Evolutionary conservation across 2,888 invertebrate genomes (phyloP).

Genomic region (Netelia melanura): DNA sequence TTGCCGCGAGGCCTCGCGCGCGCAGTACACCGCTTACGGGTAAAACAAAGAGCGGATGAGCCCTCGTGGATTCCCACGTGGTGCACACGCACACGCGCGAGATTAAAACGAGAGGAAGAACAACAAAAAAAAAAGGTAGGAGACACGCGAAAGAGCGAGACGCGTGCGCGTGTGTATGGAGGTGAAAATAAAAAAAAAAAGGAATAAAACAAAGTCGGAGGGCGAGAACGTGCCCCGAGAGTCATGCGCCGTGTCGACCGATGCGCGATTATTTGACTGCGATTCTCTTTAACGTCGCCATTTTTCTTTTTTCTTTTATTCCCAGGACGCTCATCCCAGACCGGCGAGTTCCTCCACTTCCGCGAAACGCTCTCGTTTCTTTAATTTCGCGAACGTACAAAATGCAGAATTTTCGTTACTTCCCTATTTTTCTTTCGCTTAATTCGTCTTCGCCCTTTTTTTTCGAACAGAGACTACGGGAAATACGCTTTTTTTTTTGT

Average conservation of each 20-base stretch:
- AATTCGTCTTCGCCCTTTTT: constrained; percentile 1
- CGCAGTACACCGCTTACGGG: constrained; percentile 57
- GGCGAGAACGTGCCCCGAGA: constrained; percentile 62
- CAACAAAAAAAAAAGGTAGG: constrained; percentile 42
- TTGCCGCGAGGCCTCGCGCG: constrained; percentile 81
- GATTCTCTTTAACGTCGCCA: constrained; percentile 72
- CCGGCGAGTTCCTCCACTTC: constrained; percentile 40
- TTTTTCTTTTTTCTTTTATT: constrained; percentile 28
- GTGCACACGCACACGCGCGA: constrained; percentile 61
- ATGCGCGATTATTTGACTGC: constrained; percentile 82
- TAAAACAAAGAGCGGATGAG: constrained; percentile 82
- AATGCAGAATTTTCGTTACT: constrained; percentile 18
- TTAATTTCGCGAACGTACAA: not conserved
- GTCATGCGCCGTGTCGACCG: constrained; percentile 71
- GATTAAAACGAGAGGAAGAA: constrained; percentile 40
- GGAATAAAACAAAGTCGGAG: constrained; percentile 34
- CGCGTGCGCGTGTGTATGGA: constrained; percentile 10
- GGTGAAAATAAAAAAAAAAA: constrained; percentile 2
- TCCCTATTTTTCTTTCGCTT: not conserved
- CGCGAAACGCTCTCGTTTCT: constrained; percentile 59
- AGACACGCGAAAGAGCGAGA: constrained; percentile 7
- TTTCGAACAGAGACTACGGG: constrained; percentile 1
- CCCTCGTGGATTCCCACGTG: constrained; percentile 79
- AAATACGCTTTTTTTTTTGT: constrained; percentile 2
- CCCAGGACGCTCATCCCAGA: not conserved